Evolutionary conservation across 2,888 invertebrate genomes (phyloP).

Genomic region (Eremobia ochroleuca): DNA sequence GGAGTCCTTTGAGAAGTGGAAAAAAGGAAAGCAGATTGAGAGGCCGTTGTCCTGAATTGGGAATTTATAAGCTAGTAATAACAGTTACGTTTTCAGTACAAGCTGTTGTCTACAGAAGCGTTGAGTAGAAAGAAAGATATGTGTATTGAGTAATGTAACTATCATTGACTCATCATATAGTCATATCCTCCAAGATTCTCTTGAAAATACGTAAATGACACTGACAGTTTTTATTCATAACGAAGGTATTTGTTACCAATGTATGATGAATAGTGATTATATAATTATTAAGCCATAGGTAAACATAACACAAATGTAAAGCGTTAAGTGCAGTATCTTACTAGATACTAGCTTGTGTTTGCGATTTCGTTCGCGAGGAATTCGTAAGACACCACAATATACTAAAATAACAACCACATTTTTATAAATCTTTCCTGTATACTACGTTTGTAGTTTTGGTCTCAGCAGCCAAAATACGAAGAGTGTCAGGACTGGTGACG

Average conservation of each 20-base stretch:
- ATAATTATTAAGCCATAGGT: not conserved
- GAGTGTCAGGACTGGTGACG: too few species aligned
- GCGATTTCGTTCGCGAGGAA: too few species aligned
- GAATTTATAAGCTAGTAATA: not conserved
- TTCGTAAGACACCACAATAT: too few species aligned
- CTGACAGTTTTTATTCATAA: not conserved
- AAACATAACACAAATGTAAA: not conserved
- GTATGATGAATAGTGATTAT: not conserved
- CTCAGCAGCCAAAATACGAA: too few species aligned
- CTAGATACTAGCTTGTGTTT: not conserved
- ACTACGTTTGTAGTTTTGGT: too few species aligned
- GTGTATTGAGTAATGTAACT: not conserved
- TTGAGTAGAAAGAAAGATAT: not conserved
- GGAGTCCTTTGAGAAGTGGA: not conserved
- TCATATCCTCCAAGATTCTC: constrained; percentile 11
- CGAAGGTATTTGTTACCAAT: constrained; percentile 8
- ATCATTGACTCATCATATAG: not conserved
- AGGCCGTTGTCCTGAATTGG: not conserved
- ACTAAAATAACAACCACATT: too few species aligned
- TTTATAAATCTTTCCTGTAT: too few species aligned
- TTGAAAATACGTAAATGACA: not conserved
- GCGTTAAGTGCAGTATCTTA: not conserved
- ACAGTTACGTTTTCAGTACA: not conserved
- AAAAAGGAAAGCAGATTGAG: not conserved
- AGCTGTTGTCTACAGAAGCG: not conserved